These are phyloP conservation scores for Sarcophaga subvicina DNA, from an alignment of 2,888 invertebrate species.

Conservation along the genomic window DNA sequence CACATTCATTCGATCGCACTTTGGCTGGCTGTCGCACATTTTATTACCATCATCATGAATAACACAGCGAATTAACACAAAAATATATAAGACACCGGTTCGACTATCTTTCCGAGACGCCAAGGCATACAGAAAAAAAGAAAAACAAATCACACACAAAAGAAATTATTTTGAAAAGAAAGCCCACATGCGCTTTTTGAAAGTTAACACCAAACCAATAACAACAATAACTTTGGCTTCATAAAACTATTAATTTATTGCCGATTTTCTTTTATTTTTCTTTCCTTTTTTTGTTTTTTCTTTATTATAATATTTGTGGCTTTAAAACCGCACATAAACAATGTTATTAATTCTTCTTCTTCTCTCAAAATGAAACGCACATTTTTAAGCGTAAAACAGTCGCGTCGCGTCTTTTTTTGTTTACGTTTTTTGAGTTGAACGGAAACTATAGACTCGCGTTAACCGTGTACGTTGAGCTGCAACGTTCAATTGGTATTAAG, in stretches of 20 bases:
- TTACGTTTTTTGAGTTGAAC: neutral
- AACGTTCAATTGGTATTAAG: conserved; percentile 68
- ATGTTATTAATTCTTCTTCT: conserved; percentile 4
- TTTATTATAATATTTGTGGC: neutral
- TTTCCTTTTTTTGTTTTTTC: neutral
- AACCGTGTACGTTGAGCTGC: conserved; percentile 57
- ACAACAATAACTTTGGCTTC: neutral
- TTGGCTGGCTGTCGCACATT: conserved; percentile 21
- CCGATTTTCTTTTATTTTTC: conserved; percentile 1
- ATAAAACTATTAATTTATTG: neutral
- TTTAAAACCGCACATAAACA: conserved; percentile 34
- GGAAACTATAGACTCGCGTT: conserved; percentile 27
- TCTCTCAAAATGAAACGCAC: conserved; percentile 21
- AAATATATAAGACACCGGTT: conserved; percentile 64
- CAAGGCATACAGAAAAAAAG: conserved; percentile 35
- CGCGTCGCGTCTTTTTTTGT: conserved; percentile 16
- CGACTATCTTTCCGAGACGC: conserved; percentile 62
- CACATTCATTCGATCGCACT: conserved; percentile 55
- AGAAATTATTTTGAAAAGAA: conserved; percentile 48
- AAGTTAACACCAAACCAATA: conserved; percentile 36
- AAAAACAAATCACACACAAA: conserved; percentile 25
- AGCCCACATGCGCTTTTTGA: conserved; percentile 66
- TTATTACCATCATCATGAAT: conserved; percentile 40
- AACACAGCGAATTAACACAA: conserved; percentile 19
- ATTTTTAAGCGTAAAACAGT: conserved; percentile 21